Conservation (phyloP, 2,113 vertebrate genomes). For the Pseudopipra pipra region DNA sequence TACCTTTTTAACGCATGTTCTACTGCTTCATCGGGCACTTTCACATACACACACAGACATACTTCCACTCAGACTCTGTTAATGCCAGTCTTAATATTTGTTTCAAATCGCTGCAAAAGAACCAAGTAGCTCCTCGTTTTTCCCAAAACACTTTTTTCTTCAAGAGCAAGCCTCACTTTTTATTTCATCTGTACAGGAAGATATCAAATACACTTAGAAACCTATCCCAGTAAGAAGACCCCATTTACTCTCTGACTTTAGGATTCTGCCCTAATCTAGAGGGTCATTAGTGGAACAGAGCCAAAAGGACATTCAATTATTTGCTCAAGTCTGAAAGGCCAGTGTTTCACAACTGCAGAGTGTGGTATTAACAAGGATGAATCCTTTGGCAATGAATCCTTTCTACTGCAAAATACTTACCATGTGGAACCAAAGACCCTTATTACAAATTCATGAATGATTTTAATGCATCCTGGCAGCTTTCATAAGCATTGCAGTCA, state of each 20-base stretch:
- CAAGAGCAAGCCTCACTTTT: background rate
- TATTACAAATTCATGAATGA: constrained; percentile 72
- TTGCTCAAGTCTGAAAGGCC: constrained; percentile 15
- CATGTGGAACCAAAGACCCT: constrained; percentile 52
- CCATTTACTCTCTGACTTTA: constrained; percentile 45
- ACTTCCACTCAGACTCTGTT: background rate
- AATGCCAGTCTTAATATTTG: background rate
- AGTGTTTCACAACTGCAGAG: constrained; percentile 12
- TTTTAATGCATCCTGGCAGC: constrained; percentile 75
- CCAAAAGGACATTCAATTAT: constrained; percentile 68
- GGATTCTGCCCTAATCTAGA: constrained; percentile 46
- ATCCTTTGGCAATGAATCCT: constrained; percentile 57
- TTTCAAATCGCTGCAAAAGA: background rate
- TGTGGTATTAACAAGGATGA: constrained; percentile 50
- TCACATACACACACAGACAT: too few relatives aligned
- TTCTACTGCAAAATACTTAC: constrained; percentile 49
- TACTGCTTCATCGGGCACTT: background rate
- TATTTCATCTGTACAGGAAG: background rate
- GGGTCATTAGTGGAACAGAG: constrained; percentile 69
- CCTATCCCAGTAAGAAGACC: background rate
- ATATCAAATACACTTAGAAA: background rate
- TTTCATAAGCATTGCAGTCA: constrained; percentile 61
- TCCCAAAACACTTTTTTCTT: background rate
- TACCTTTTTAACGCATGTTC: background rate
- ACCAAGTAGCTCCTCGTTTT: background rate